phyloP scores from a whole-genome alignment of 2,797 vertebrate species.

The Peromyscus attwateri region DNA sequence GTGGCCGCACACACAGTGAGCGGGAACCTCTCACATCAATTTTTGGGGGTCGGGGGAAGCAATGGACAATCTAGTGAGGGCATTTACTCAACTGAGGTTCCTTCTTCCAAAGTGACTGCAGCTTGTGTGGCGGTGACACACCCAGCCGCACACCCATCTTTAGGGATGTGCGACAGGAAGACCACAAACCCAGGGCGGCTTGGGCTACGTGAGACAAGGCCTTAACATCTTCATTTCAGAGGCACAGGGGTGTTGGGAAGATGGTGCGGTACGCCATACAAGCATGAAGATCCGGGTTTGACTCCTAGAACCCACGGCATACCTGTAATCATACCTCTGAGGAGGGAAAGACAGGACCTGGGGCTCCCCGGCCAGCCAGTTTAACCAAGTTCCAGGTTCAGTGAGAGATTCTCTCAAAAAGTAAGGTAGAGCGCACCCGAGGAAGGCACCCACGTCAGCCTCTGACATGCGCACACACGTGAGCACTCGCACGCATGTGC shows the following conservation, averaged over 20 bases:
- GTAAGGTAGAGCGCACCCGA: background rate
- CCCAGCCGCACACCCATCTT: background rate
- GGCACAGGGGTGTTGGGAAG: background rate
- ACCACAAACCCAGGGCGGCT: background rate
- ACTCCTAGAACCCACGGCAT: background rate
- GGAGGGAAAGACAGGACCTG: background rate
- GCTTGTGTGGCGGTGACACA: background rate
- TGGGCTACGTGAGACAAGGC: background rate
- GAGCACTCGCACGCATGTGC: accelerated
- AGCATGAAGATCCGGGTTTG: background rate
- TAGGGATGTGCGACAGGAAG: background rate
- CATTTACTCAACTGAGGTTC: background rate
- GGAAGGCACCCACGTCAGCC: background rate
- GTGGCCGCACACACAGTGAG: no score
- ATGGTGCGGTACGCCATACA: background rate
- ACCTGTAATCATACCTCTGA: background rate
- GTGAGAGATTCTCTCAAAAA: background rate
- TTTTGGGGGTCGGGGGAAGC: background rate
- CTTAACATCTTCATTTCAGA: background rate
- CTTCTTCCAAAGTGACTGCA: background rate
- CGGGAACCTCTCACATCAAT: background rate
- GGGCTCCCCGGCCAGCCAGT: background rate
- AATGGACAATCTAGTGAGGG: background rate
- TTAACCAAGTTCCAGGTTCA: background rate
- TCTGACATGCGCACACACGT: accelerated